Evolutionary conservation across 2,113 vertebrate genomes (phyloP).

Genomic region (Axis porcinus): DNA sequence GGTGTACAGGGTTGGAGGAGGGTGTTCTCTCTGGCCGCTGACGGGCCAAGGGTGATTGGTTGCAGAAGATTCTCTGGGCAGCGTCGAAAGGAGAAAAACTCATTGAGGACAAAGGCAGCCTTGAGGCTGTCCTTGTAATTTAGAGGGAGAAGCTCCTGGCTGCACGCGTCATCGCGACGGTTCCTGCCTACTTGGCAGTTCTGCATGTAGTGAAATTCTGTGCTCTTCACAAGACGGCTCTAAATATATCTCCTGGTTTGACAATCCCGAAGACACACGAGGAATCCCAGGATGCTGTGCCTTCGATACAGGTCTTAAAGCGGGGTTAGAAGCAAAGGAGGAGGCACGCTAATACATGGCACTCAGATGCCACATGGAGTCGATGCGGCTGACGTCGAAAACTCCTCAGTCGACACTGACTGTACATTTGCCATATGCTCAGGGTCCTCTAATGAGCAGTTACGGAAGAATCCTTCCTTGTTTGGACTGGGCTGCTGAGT

Average conservation of each 20-base stretch:
- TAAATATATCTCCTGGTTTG: slow-evolving; percentile 24
- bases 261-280: not conserved
- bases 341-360: not conserved
- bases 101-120: not conserved
- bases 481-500: not conserved
- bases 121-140: not conserved
- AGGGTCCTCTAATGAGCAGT: not conserved
- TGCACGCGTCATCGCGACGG: fast-evolving
- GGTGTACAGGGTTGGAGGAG: not conserved
- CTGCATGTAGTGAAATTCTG: not conserved
- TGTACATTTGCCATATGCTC: not conserved
- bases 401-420: not conserved
- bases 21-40: not conserved
- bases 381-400: not conserved
- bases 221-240: slow-evolving; percentile 58
- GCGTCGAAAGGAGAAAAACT: slow-evolving; percentile 24
- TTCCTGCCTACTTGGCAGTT: not conserved
- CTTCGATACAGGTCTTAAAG: not conserved
- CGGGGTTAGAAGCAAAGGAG: not conserved
- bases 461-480: not conserved
- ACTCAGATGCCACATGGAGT: fast-evolving
- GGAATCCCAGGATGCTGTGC: not conserved
- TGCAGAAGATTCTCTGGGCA: slow-evolving; percentile 24
- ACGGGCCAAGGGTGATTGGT: not conserved
- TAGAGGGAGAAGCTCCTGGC: not conserved